Evolutionary conservation across 2,888 invertebrate species (phyloP).

Genomic region (Iselma pallidipennis): DNA sequence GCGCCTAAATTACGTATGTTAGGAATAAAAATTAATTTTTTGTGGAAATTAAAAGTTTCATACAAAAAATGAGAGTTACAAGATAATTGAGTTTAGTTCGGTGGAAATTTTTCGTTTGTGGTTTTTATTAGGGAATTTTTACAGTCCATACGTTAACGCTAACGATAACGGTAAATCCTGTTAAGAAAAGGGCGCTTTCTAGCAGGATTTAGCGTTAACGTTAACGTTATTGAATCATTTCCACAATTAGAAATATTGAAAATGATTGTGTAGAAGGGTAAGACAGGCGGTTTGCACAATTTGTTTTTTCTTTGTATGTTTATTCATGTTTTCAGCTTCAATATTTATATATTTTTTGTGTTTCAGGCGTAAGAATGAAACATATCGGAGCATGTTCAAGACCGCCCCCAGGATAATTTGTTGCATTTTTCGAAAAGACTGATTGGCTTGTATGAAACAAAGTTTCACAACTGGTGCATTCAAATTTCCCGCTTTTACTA

Average conservation of each 20-base stretch:
- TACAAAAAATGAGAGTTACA: background rate
- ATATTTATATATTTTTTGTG: background rate
- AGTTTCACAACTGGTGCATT: background rate
- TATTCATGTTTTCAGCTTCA: background rate
- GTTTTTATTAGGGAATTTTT: no score
- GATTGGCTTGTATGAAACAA: background rate
- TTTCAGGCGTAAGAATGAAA: slow-evolving; percentile 9
- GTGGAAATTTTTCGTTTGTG: no score
- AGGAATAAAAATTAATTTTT: background rate
- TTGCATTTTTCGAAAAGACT: background rate
- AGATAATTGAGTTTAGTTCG: no score
- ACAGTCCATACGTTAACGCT: no score
- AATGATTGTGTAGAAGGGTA: no score
- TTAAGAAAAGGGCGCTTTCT: no score
- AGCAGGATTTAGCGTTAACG: no score
- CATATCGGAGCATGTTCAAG: slow-evolving; percentile 10
- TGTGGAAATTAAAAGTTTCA: background rate
- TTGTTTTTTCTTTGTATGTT: background rate
- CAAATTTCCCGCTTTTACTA: background rate
- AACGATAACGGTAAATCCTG: no score
- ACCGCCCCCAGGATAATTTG: no score
- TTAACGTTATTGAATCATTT: no score
- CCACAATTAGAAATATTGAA: no score
- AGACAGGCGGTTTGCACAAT: background rate
- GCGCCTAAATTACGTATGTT: no score